These are phyloP conservation scores for Pteropus rufus DNA, from an alignment of 2,797 vertebrate species.

Conservation along the genomic window DNA sequence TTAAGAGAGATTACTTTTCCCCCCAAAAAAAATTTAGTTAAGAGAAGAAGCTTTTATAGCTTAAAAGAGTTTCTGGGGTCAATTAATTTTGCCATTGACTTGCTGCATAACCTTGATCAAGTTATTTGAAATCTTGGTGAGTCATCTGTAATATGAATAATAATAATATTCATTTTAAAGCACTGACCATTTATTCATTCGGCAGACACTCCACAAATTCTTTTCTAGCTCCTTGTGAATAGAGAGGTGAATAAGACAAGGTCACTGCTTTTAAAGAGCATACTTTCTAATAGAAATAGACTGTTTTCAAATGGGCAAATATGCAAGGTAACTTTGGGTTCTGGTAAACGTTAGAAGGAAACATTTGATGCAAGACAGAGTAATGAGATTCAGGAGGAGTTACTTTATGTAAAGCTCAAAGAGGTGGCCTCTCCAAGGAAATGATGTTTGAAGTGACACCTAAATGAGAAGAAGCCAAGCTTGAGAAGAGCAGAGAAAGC, in stretches of 20 bases:
- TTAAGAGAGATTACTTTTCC: not conserved
- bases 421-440: not conserved
- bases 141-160: not conserved
- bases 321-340: not conserved
- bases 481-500: not conserved
- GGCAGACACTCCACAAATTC: not conserved
- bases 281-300: not conserved
- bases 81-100: not conserved
- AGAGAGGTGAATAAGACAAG: not conserved
- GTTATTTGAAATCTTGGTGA: not conserved
- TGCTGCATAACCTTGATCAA: not conserved
- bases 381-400: not conserved
- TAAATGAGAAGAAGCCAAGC: not conserved
- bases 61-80: not conserved
- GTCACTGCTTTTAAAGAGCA: not conserved
- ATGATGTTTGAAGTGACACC: not conserved
- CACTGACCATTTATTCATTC: not conserved
- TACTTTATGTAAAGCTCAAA: not conserved
- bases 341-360: not conserved
- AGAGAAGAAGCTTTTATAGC: not conserved
- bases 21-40: not conserved
- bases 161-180: not conserved
- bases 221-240: not conserved
- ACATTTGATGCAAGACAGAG: not conserved
- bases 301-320: not conserved